Conservation (phyloP, 2,797 vertebrate species). For the Notamacropus eugenii region DNA sequence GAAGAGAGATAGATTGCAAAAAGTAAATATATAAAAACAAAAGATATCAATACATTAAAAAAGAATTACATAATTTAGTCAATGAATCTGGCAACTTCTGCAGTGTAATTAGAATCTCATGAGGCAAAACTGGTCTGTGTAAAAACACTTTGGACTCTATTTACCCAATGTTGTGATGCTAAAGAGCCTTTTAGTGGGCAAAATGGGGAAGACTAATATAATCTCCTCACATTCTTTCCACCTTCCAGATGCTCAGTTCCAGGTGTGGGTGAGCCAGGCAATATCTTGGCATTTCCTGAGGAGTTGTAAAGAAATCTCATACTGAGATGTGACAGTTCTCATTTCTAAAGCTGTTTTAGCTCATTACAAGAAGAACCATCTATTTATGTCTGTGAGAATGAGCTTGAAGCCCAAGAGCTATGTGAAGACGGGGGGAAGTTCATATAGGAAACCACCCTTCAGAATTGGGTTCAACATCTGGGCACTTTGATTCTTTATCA, state of each 20-base stretch:
- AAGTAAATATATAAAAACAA: neutral
- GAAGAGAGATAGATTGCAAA: neutral
- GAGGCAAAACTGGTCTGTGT: slow-evolving; percentile 31
- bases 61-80: neutral
- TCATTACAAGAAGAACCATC: slow-evolving; percentile 13
- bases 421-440: neutral
- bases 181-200: neutral
- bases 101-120: slow-evolving; percentile 4
- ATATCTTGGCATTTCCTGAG: slow-evolving; percentile 15
- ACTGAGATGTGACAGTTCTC: slow-evolving; percentile 3
- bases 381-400: neutral
- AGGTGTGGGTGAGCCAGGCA: neutral
- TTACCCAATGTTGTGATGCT: neutral
- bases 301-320: neutral
- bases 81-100: slow-evolving; percentile 24
- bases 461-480: neutral
- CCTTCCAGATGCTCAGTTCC: neutral
- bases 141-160: slow-evolving; percentile 47
- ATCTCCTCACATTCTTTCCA: neutral
- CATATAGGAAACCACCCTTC: neutral
- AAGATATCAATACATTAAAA: neutral
- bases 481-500: neutral
- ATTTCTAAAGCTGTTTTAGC: neutral
- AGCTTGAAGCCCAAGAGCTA: neutral
- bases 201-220: neutral